Percentiles rank a stretch among this genome's conserved stretches.
These are phyloP conservation scores for Nycticebus coucang DNA, from an alignment of 2,113 vertebrate genomes.

Conservation along the genomic window DNA sequence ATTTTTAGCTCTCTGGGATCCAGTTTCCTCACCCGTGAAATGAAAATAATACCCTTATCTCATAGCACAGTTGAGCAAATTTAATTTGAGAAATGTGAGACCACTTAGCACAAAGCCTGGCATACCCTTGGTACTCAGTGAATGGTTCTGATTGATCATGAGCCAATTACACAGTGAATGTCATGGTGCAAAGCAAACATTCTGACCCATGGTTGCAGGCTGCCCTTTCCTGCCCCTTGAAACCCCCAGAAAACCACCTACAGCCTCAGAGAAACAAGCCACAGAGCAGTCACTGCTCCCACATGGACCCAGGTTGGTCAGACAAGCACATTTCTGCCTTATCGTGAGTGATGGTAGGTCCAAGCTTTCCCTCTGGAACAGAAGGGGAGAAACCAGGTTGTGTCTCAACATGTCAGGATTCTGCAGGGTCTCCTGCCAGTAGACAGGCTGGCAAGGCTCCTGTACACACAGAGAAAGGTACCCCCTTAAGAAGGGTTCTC, in stretches of 20 bases:
- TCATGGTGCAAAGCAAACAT: neutral
- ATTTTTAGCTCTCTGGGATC: neutral
- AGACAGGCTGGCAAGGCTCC: neutral
- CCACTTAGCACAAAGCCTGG: neutral
- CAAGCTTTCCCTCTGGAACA: neutral
- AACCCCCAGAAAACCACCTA: neutral
- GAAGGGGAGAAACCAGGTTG: conserved; percentile 25
- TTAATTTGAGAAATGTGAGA: neutral
- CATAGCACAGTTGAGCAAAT: neutral
- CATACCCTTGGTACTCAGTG: neutral
- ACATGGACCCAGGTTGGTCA: neutral
- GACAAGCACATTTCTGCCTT: conserved; percentile 36
- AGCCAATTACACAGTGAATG: neutral
- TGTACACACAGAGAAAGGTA: neutral
- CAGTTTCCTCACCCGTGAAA: neutral
- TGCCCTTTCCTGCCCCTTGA: neutral
- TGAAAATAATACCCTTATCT: conserved; percentile 35
- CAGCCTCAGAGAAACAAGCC: neutral
- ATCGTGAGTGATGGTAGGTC: conserved; percentile 18
- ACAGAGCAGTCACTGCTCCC: conserved; percentile 22
- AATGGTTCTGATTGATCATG: neutral
- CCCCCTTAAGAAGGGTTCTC: neutral
- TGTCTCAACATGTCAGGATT: neutral
- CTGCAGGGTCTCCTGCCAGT: neutral
- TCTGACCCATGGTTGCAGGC: neutral